phyloP scores from a whole-genome alignment of 2,888 invertebrate genomes.

The Neoitamus cyanurus region DNA sequence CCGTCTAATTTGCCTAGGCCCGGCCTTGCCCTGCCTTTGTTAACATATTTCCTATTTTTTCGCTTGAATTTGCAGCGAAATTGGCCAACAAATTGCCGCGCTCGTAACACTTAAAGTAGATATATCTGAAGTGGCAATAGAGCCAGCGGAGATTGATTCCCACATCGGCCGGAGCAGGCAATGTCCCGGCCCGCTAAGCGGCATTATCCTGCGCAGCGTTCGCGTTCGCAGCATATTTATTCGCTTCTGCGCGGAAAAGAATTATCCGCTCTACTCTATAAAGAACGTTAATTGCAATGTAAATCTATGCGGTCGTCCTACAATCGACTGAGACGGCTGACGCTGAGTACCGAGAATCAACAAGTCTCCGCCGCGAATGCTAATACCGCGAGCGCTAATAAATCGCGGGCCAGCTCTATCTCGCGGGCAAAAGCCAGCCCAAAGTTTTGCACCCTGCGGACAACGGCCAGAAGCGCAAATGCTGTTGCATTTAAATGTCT shows the following conservation, averaged over 20 bases:
- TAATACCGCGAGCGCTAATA: conserved; percentile 35
- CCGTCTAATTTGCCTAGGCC: neutral
- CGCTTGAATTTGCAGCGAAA: conserved; percentile 47
- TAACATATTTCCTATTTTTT: conserved; percentile 41
- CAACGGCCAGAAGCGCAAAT: conserved; percentile 39
- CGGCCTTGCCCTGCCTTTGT: conserved; percentile 28
- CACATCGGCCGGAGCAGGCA: neutral
- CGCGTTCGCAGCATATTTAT: conserved; percentile 52
- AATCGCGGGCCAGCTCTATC: conserved; percentile 34
- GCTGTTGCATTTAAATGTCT: conserved; percentile 49
- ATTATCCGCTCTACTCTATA: conserved; percentile 57
- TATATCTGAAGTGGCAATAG: conserved; percentile 13
- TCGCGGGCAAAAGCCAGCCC: conserved; percentile 7
- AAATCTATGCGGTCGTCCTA: conserved; percentile 53
- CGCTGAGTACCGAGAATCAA: conserved; percentile 39
- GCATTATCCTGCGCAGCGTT: neutral
- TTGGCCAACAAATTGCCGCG: conserved; percentile 47
- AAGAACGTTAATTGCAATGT: conserved; percentile 58
- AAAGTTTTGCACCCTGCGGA: conserved; percentile 43
- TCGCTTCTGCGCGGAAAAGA: conserved; percentile 54
- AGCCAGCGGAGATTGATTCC: conserved; percentile 26
- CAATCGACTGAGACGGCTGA: conserved; percentile 18
- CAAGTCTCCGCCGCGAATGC: conserved; percentile 37
- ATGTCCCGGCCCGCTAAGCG: neutral
- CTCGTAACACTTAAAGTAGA: conserved; percentile 23